Evolutionary conservation across 2,888 invertebrate genomes (phyloP).

Genomic region (Cancer borealis): DNA sequence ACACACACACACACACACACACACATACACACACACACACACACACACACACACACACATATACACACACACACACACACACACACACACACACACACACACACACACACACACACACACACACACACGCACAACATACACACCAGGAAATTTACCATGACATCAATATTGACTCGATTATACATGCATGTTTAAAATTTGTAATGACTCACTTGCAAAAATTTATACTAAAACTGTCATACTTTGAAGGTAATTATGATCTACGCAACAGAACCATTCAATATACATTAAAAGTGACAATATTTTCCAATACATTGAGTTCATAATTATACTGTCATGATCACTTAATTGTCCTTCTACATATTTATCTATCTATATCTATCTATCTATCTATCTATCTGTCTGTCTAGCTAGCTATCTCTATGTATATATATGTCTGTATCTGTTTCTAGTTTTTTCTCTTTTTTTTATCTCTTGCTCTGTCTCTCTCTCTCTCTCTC

Average conservation of each 20-base stretch:
- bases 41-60: slow-evolving; percentile 44
- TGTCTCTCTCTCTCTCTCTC: too few species aligned
- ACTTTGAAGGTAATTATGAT: slow-evolving; percentile 7
- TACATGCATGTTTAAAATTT: not conserved
- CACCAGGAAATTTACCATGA: not conserved
- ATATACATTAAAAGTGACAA: not conserved
- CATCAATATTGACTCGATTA: not conserved
- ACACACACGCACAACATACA: slow-evolving; percentile 57
- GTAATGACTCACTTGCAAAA: not conserved
- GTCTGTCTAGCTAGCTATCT: not conserved
- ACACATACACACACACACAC: slow-evolving; percentile 62
- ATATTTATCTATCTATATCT: not conserved
- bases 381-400: too few species aligned
- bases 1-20: slow-evolving; percentile 28
- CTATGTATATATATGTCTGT: slow-evolving; percentile 47
- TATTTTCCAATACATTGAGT: not conserved
- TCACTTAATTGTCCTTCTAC: not conserved
- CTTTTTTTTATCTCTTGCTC: too few species aligned
- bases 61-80: slow-evolving; percentile 56
- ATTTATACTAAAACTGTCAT: not conserved
- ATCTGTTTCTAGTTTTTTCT: not conserved
- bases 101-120: slow-evolving; percentile 51
- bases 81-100: slow-evolving; percentile 63
- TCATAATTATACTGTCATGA: not conserved
- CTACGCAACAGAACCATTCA: not conserved